These are phyloP conservation scores for Ophion costatus DNA, from an alignment of 2,888 invertebrate species.

Conservation along the genomic window DNA sequence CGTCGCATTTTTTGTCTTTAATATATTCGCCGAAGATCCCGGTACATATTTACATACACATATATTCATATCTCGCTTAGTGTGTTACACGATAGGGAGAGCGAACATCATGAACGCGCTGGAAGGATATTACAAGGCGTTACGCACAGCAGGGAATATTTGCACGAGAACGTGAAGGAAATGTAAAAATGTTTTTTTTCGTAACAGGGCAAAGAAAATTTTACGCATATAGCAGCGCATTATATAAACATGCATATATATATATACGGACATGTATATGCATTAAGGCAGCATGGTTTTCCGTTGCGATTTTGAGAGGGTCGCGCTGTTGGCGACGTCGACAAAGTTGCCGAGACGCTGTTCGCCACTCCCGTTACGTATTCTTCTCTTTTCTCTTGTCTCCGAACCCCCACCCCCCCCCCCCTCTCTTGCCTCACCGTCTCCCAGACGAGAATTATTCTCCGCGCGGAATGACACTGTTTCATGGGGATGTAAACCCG, in stretches of 20 bases:
- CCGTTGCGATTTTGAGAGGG: constrained; percentile 43
- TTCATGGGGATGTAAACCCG: constrained; percentile 72
- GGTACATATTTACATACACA: not conserved
- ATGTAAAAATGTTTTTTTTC: constrained; percentile 64
- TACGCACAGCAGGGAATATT: constrained; percentile 9
- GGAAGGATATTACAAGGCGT: constrained; percentile 44
- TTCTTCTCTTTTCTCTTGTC: constrained; percentile 22
- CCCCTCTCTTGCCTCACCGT: constrained; percentile 34
- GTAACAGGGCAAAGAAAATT: constrained; percentile 31
- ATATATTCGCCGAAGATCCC: not conserved
- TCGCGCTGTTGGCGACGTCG: constrained; percentile 52
- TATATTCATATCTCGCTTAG: not conserved
- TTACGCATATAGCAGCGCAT: not conserved
- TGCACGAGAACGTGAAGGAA: constrained; percentile 16
- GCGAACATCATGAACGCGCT: constrained; percentile 43
- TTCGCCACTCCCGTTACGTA: constrained; percentile 51
- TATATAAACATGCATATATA: constrained; percentile 2
- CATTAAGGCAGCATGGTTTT: constrained; percentile 7
- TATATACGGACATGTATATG: constrained; percentile 10
- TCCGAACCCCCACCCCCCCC: not conserved
- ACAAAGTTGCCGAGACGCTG: constrained; percentile 49
- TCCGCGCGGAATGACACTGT: constrained; percentile 68
- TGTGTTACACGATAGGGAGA: constrained; percentile 36
- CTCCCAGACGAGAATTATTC: constrained; percentile 61
- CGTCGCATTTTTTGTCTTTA: not conserved